A percentile compares a stretch with the other conserved stretches of the same genome.
phyloP scores from a whole-genome alignment of 2,113 vertebrate genomes.

The Dasyurus viverrinus region DNA sequence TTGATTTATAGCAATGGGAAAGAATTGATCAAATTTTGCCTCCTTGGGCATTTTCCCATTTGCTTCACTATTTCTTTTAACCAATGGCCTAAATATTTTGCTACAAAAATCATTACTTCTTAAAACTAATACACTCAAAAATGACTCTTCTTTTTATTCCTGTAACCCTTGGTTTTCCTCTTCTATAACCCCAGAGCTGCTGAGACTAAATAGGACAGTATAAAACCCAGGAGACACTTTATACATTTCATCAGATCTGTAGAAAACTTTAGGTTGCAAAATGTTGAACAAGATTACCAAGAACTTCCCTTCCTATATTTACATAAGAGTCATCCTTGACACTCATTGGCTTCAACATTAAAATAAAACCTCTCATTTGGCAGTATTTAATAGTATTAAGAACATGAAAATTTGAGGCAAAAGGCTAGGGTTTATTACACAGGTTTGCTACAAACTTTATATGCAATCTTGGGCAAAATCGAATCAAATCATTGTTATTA shows the following conservation, averaged over 20 bases:
- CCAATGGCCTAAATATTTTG: not conserved
- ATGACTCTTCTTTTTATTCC: not conserved
- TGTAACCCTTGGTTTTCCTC: not conserved
- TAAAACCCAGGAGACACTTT: not conserved
- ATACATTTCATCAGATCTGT: not conserved
- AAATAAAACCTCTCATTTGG: not conserved
- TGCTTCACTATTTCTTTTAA: not conserved
- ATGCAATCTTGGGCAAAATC: not conserved
- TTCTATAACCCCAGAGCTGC: not conserved
- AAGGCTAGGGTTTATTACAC: not conserved
- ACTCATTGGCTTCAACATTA: not conserved
- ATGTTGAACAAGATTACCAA: not conserved
- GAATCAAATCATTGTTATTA: not conserved
- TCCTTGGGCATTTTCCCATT: not conserved
- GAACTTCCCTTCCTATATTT: not conserved
- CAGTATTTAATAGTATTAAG: not conserved
- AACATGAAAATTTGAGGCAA: not conserved
- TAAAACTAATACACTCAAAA: not conserved
- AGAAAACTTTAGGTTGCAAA: not conserved
- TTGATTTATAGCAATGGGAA: not conserved
- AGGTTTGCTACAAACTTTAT: not conserved
- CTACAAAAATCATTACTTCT: not conserved
- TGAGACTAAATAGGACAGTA: not conserved
- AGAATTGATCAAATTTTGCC: not conserved
- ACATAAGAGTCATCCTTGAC: not conserved